A percentile compares a stretch with the other conserved stretches of the same genome.
Evolutionary conservation across 2,888 invertebrate species (phyloP).

Genomic region (Apotomis turbidana): DNA sequence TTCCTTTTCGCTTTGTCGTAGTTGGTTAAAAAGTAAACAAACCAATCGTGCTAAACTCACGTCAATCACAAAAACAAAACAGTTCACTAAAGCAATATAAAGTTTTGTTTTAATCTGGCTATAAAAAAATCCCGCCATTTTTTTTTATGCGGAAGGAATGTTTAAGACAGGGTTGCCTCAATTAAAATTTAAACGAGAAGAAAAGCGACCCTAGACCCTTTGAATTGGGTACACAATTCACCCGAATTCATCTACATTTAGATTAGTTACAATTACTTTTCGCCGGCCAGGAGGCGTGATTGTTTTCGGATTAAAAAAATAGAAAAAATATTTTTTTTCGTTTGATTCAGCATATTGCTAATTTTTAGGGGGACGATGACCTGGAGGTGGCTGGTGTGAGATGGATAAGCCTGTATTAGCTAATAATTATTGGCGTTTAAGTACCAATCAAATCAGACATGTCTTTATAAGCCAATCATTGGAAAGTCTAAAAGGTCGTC

Average conservation of each 20-base stretch:
- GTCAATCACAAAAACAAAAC: conserved; percentile 36
- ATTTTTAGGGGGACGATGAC: too few relatives aligned
- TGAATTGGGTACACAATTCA: conserved; percentile 51
- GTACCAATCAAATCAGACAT: too few relatives aligned
- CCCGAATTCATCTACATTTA: conserved; percentile 58
- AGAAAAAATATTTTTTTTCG: neutral
- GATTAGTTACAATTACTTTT: conserved; percentile 56
- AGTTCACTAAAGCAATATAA: conserved; percentile 13
- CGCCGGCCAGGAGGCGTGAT: conserved; percentile 50
- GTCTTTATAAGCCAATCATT: too few relatives aligned
- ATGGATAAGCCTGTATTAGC: too few relatives aligned
- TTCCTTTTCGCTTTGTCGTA: neutral
- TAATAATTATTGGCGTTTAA: too few relatives aligned
- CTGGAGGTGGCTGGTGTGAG: too few relatives aligned
- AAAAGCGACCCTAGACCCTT: conserved; percentile 40
- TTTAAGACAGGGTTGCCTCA: conserved; percentile 53
- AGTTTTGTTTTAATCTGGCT: conserved; percentile 22
- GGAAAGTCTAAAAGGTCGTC: too few relatives aligned
- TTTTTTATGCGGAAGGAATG: conserved; percentile 33
- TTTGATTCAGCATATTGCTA: too few relatives aligned
- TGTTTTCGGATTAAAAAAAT: conserved; percentile 37
- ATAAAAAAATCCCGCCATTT: conserved; percentile 36
- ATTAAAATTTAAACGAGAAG: conserved; percentile 55
- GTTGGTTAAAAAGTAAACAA: conserved; percentile 30
- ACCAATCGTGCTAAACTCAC: conserved; percentile 24